Evolutionary conservation across 1,140 invertebrate species (phyloP), one percentile per base, ranked within the genome.

Genomic region (Halyomorpha halys): DNA sequence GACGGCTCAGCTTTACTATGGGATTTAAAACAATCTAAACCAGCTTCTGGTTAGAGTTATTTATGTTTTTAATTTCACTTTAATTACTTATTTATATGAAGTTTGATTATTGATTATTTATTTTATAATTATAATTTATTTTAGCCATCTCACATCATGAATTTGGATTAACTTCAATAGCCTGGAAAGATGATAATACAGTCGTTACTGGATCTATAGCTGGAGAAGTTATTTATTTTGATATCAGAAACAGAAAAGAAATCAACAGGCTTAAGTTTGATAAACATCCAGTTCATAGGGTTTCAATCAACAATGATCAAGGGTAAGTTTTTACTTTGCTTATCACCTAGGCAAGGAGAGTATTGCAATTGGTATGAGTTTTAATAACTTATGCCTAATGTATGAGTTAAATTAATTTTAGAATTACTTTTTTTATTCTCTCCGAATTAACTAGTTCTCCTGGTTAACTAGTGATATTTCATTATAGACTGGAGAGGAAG

Each of bases 21-120:
- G 70, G 70, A 71, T 62, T 53, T 65, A 9, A 53, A 69, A 54
- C 64, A 68, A 44, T 39, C 64, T 9, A 71, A 70, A 68, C 70
- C 70, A 59, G 70, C 70, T 9, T 49, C 62, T 59, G 68, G 68
- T 68, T 61, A 62, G 59, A 25, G 21, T 49, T 11, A 19, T 18
- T 13, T 19, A n/a, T 47, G 14, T 47, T 15, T 15, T 47, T 47
- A 47, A 19, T 25, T 25, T 25, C 23, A 25, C 11, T 49, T 19
- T 49, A 18, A 19, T 18, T 49, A 15, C 13, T 3, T 47, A n/a
- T 5, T n/a, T 47, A 5, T 47, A 47, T 5, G 13, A n/a, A 18
- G 11, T 47, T 19, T n/a, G 47, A 4, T 47, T 47, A 4, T 47
- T 19, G 4, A n/a, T 47, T 47, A 3, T 47, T 47, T 5, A 19